A percentile compares a stretch with the other conserved stretches of the same genome.
Evolutionary conservation across 2,888 invertebrate species (phyloP).

Genomic region (Sminthurinus aureus): DNA sequence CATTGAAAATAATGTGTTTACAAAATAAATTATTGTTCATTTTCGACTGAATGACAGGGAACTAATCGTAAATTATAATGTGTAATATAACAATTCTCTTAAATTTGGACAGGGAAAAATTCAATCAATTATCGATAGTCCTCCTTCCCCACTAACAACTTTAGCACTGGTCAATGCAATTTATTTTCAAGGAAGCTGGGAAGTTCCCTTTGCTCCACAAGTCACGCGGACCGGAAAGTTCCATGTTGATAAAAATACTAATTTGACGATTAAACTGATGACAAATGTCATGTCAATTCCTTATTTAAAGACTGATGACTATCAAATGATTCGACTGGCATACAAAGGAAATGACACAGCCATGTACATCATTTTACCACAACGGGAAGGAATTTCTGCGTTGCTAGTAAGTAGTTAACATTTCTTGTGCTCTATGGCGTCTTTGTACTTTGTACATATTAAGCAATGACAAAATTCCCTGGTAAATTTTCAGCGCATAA

Average conservation of each 20-base stretch:
- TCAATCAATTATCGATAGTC: conserved; percentile 67
- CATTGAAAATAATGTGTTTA: neutral
- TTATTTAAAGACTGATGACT: conserved; percentile 68
- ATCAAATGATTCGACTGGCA: conserved; percentile 74
- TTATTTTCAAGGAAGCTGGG: conserved; percentile 78
- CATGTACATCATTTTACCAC: conserved; percentile 75
- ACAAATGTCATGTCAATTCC: conserved; percentile 70
- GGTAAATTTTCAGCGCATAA: too few species aligned
- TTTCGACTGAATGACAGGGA: neutral
- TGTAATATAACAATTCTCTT: neutral
- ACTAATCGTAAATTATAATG: too few species aligned
- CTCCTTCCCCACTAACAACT: conserved; percentile 68
- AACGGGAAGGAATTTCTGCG: conserved; percentile 64
- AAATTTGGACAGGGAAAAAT: conserved; percentile 67
- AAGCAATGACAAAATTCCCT: too few species aligned
- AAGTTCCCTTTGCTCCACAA: conserved; percentile 69
- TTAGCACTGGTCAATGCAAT: conserved; percentile 74
- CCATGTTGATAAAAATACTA: conserved; percentile 59
- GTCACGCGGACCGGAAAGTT: conserved; percentile 67
- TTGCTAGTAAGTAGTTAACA: conserved; percentile 21
- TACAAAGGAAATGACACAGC: conserved; percentile 71
- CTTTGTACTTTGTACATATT: too few species aligned
- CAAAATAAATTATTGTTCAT: neutral
- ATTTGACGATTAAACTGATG: conserved; percentile 71
- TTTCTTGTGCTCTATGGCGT: neutral